Base-by-base conservation (phyloP, 2,113 vertebrate species). In the Mungos mungo region DNA sequence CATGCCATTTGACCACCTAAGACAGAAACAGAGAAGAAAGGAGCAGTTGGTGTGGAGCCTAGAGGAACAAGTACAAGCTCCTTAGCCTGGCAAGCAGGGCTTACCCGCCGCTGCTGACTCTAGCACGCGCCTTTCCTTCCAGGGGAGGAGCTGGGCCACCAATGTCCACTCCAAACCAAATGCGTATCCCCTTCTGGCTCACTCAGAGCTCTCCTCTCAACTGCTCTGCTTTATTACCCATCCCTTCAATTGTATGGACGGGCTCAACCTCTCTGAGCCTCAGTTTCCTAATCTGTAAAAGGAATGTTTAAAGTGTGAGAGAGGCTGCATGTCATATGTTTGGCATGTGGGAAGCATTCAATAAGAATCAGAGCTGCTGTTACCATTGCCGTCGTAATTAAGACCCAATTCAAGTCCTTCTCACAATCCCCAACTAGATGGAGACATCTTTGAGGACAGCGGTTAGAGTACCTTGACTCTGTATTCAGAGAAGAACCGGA, bases 1-100 rank as follows among this genome's bases (percentile, higher is more conserved):
- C 41, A 29, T 15, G 92, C 60, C 63, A 54, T 74, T 63, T 63
- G 45, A 66, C 25, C 50, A 35, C 68, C 71, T 93, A 88, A 86
- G 27, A 95, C 38, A 92, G 76, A 96, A 93, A 89, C 65, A 88
- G 47, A 60, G 71, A 92, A 76, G 82, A 68, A 80, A 54, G 33
- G 41, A 60, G 11, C 15, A 7, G 2, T 66, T 82, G n/a, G 5
- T 85, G 1, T 93, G 50, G 50, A 66, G 31, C 41, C 66, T 38
- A 65, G n/a, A 77, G 57, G 50, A 63, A 19, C 35, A 76, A 95
- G 54, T 57, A 45, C 33, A 50, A 66, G 88, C n/a, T 50, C 25
- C 63, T 74, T 5, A 47, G 57, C 45, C 77, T 23, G 35, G 41
- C 19, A 63, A 66, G 3, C 25, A 33, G 38, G 45, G 16, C 29